Base-by-base conservation (phyloP, 92 coral and sea anemone genomes). In the Pocillopora meandrina region DNA sequence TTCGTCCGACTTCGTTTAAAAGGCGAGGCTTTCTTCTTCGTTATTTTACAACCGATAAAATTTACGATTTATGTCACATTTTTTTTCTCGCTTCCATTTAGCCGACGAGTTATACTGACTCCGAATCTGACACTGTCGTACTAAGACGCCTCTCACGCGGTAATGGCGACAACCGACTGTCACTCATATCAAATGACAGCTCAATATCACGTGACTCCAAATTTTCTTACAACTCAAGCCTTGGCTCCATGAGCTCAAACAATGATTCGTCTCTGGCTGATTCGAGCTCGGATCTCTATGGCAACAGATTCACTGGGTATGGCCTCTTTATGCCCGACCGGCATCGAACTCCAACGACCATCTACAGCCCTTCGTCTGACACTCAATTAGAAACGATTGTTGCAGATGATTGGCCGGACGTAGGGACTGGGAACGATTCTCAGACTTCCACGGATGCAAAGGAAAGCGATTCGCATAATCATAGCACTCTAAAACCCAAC, bases 161-260 rank as follows among this genome's bases (percentile, higher is more conserved):
- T 35, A 89, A 83, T 36, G 88, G 86, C n/a, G 98, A 83, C 76
- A 81, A 85, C 85, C 92, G 98, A 55, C 84, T 94, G 77, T 94
- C 98, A 77, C 78, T 94, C 83, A 75, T 94, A 42, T 94, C 98
- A 60, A 94, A 94, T 72, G 98, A 94, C 90, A 94, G 98, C 77
- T 91, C 95, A 36, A 82, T 92, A 12, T 94, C 95, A 77, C 92
- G 92, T 82, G 92, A 89, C 90, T 91, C 95, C 3, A 87, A 87
- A 31, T 82, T 85, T 21, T 94, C 98, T 67, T 91, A 86, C 42
- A 93, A 91, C 65, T 94, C 98, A 33, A 94, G 98, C 79, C 75
- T 92, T 42, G 98, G 98, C 73, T 94, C 98, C 68, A 92, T 92
- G 93, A 88, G 80, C n/a, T 92, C 95, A 4, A 82, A 92, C 80